A percentile compares a stretch with the other conserved stretches of the same genome.
Conservation (phyloP, 2,888 invertebrate genomes). For the Labia minor region DNA sequence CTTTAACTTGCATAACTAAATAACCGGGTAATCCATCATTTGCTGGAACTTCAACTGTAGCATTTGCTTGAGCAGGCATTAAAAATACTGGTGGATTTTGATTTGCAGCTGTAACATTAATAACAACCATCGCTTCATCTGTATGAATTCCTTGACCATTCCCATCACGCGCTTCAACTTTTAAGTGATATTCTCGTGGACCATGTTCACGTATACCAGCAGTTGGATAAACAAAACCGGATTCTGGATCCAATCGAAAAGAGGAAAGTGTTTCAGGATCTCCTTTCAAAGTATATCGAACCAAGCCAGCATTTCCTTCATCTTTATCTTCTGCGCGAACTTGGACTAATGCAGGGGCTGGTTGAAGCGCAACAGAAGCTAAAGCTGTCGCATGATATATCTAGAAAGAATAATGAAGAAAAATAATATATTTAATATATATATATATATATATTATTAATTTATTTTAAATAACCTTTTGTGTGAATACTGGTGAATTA, state of each 20-base stretch:
- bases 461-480: constrained; percentile 37
- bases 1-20: constrained; percentile 64
- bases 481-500: constrained; percentile 70
- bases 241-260: constrained; percentile 64
- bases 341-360: constrained; percentile 71
- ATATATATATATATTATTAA: neutral
- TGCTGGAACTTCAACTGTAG: constrained; percentile 72
- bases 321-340: constrained; percentile 72
- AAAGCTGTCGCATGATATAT: neutral
- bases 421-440: too few relatives aligned
- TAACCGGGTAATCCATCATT: constrained; percentile 65
- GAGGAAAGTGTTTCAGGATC: neutral
- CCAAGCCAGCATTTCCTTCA: constrained; percentile 61
- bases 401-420: neutral
- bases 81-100: constrained; percentile 71
- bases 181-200: constrained; percentile 44
- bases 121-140: constrained; percentile 60
- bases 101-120: constrained; percentile 68
- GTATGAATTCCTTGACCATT: constrained; percentile 53
- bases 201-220: constrained; percentile 44
- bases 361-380: constrained; percentile 50
- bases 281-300: constrained; percentile 48
- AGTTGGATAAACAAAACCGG: constrained; percentile 73
- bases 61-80: constrained; percentile 61
- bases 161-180: constrained; percentile 66